These are phyloP conservation scores for Thereva unica DNA, from an alignment of 2,888 invertebrate species.

Conservation along the genomic window DNA sequence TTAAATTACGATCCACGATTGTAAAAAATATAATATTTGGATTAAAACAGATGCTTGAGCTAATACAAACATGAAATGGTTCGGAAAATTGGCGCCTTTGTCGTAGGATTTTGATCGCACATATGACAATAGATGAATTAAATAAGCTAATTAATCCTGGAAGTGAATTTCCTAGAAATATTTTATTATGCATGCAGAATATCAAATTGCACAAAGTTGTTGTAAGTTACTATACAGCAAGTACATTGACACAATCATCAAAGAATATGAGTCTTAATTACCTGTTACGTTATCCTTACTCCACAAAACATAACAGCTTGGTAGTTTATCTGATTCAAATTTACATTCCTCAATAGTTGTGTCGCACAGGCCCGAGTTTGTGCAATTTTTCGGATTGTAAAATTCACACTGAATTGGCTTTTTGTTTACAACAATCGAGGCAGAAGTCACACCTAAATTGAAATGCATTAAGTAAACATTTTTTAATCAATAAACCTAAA, in stretches of 20 bases:
- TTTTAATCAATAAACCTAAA: no score
- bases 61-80: no score
- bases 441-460: slow-evolving; percentile 6
- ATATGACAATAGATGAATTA: no score
- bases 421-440: slow-evolving; percentile 25
- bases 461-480: background rate
- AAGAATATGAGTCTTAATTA: slow-evolving; percentile 48
- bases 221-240: background rate
- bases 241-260: slow-evolving; percentile 42
- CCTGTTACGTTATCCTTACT: slow-evolving; percentile 68
- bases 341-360: slow-evolving; percentile 54
- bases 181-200: no score
- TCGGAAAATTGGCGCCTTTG: no score
- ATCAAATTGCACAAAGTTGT: background rate
- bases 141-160: no score
- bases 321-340: slow-evolving; percentile 69
- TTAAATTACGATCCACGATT: no score
- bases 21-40: no score
- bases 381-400: slow-evolving; percentile 53
- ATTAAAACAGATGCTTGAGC: no score
- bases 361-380: slow-evolving; percentile 62
- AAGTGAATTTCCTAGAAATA: no score
- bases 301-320: slow-evolving; percentile 80
- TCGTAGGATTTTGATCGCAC: no score
- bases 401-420: slow-evolving; percentile 52